Evolutionary conservation across 2,888 invertebrate genomes (phyloP).

Genomic region (Perizoma flavofasciatum): DNA sequence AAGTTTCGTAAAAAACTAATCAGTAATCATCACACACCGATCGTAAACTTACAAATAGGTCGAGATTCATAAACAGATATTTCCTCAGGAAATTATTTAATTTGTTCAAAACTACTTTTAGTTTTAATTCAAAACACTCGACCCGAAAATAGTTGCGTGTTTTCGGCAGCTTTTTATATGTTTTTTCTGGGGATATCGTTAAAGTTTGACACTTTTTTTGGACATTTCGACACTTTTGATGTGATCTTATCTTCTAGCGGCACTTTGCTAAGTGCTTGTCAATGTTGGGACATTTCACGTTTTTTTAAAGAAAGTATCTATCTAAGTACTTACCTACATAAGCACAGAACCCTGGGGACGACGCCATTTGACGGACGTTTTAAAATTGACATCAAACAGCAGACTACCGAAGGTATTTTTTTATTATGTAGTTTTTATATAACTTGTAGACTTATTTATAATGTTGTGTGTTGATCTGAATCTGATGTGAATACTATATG

Average conservation of each 20-base stretch:
- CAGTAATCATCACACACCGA: constrained; percentile 2
- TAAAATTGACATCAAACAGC: no score
- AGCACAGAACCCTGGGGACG: not conserved
- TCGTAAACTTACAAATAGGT: constrained; percentile 54
- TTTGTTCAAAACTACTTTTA: constrained; percentile 62
- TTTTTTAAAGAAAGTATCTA: not conserved
- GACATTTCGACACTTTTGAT: constrained; percentile 20
- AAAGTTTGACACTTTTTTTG: constrained; percentile 76
- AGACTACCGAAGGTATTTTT: no score
- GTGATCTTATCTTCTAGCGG: constrained; percentile 53
- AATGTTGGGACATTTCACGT: constrained; percentile 43
- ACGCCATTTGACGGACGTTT: not conserved
- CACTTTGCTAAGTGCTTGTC: constrained; percentile 63
- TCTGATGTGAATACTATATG: no score
- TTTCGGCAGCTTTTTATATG: constrained; percentile 54
- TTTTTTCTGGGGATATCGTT: constrained; percentile 59
- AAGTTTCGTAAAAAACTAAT: constrained; percentile 1
- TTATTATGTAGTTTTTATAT: no score
- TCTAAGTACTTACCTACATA: no score
- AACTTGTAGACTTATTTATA: no score
- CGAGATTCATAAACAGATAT: constrained; percentile 59
- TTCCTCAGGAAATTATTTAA: constrained; percentile 74
- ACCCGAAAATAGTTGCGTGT: constrained; percentile 44
- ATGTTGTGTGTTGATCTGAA: no score
- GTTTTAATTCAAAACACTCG: constrained; percentile 70